These are phyloP conservation scores for Apogon hyalosoma DNA, from an alignment of 2,797 vertebrate genomes.

Conservation along the genomic window DNA sequence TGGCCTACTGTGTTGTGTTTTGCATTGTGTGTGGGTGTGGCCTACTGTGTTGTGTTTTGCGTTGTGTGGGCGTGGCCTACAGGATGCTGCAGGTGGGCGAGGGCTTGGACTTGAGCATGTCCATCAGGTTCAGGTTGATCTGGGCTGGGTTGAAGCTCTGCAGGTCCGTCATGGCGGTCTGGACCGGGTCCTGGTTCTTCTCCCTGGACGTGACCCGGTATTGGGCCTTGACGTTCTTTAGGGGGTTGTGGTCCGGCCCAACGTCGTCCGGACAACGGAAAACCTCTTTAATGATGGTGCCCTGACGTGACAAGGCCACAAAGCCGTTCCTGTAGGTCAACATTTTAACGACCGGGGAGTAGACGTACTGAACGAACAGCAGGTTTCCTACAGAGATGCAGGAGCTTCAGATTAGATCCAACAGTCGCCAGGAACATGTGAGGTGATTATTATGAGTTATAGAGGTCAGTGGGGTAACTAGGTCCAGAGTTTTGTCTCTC, in stretches of 20 bases:
- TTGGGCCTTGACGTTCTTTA: conserved; percentile 77
- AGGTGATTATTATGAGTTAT: too few species aligned
- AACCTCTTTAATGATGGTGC: conserved; percentile 75
- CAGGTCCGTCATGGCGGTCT: conserved; percentile 5
- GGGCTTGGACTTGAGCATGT: conserved; percentile 63
- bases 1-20: too few species aligned
- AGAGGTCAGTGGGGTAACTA: too few species aligned
- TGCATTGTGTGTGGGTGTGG: too few species aligned
- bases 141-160: conserved; percentile 76
- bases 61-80: conserved; percentile 38
- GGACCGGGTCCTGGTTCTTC: conserved; percentile 16
- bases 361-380: conserved; percentile 82
- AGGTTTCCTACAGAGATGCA: conserved; percentile 76
- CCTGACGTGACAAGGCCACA: conserved; percentile 77
- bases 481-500: too few species aligned
- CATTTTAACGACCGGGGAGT: conserved; percentile 80
- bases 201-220: conserved; percentile 80
- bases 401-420: too few species aligned
- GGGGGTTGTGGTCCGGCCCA: conserved; percentile 72
- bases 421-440: too few species aligned
- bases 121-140: conserved; percentile 66
- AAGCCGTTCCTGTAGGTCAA: conserved; percentile 81
- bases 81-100: conserved; percentile 76
- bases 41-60: too few species aligned
- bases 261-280: conserved; percentile 79